A percentile compares a stretch with the other conserved stretches of the same genome.
Evolutionary conservation across 64 coral and sea anemone genomes (phyloP).

Genomic region (Montipora foliosa): DNA sequence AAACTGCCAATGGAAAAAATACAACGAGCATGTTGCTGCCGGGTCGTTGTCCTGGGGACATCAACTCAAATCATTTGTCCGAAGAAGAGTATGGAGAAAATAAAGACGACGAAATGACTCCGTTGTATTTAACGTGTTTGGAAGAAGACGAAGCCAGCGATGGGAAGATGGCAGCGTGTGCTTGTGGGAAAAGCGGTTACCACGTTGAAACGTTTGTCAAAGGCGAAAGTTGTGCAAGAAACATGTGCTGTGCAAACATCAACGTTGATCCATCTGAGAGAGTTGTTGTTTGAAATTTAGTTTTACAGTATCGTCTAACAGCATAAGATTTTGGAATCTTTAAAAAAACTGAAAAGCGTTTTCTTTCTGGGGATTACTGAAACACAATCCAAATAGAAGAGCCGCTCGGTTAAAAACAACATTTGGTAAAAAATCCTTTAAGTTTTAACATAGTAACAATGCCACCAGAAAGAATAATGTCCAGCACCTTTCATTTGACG

Average conservation of each 20-base stretch:
- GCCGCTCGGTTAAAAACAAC: no score
- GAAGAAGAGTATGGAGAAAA: background rate
- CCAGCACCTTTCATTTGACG: no score
- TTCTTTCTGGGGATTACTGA: no score
- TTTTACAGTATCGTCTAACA: background rate
- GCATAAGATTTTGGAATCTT: background rate
- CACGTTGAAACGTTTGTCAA: constrained; percentile 38
- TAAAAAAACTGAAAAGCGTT: no score
- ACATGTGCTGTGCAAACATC: constrained; percentile 2
- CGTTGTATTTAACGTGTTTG: constrained; percentile 21
- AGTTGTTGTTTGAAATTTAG: constrained; percentile 6
- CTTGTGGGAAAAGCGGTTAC: background rate
- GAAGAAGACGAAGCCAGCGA: background rate
- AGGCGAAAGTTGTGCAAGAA: constrained; percentile 7
- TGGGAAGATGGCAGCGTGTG: background rate
- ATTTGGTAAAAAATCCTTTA: no score
- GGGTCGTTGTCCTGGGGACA: background rate
- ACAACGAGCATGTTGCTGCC: constrained; percentile 10
- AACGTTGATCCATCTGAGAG: constrained; percentile 15
- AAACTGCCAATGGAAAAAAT: background rate
- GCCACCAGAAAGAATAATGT: no score
- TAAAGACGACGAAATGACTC: constrained; percentile 23
- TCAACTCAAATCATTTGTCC: constrained; percentile 31
- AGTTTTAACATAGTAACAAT: no score
- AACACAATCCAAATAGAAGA: no score